Conservation (phyloP, 2,888 invertebrate species). For the Synergus itoensis region DNA sequence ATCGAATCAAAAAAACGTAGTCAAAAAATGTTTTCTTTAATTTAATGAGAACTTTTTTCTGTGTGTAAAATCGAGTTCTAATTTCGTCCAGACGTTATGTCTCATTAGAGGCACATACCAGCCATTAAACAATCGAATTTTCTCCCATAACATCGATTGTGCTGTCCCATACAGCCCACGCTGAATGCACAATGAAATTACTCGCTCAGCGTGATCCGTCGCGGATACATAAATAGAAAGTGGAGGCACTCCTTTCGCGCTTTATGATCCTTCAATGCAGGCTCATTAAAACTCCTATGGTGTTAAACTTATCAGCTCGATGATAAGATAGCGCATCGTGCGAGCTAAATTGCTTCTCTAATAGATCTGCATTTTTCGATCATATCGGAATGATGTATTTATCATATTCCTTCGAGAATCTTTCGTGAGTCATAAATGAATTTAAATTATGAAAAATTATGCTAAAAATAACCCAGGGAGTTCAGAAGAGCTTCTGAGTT, state of each 20-base stretch:
- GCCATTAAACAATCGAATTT: slow-evolving; percentile 37
- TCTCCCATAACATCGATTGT: slow-evolving; percentile 21
- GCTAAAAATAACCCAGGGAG: too few species aligned
- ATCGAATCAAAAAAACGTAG: too few species aligned
- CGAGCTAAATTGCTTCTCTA: slow-evolving; percentile 26
- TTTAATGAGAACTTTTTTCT: too few species aligned
- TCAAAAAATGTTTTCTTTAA: too few species aligned
- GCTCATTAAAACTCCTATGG: slow-evolving; percentile 5
- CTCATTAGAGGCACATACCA: neutral
- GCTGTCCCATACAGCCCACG: slow-evolving; percentile 21
- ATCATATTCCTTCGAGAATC: neutral
- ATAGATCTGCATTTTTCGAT: slow-evolving; percentile 22
- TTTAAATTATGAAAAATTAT: too few species aligned
- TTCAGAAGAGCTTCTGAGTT: too few species aligned
- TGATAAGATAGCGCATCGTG: slow-evolving; percentile 34
- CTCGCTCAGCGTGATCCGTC: slow-evolving; percentile 36
- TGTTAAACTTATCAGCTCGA: slow-evolving; percentile 4
- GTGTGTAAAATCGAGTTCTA: neutral
- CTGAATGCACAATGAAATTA: slow-evolving; percentile 39
- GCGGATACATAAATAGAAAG: slow-evolving; percentile 40
- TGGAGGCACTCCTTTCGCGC: slow-evolving; percentile 39
- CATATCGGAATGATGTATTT: neutral
- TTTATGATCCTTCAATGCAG: slow-evolving; percentile 35
- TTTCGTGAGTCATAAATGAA: neutral
- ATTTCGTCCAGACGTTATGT: neutral